Percentiles rank a stretch among this genome's conserved stretches.
Evolutionary conservation across 2,797 vertebrate species (phyloP).

Genomic region (Streptopelia turtur): DNA sequence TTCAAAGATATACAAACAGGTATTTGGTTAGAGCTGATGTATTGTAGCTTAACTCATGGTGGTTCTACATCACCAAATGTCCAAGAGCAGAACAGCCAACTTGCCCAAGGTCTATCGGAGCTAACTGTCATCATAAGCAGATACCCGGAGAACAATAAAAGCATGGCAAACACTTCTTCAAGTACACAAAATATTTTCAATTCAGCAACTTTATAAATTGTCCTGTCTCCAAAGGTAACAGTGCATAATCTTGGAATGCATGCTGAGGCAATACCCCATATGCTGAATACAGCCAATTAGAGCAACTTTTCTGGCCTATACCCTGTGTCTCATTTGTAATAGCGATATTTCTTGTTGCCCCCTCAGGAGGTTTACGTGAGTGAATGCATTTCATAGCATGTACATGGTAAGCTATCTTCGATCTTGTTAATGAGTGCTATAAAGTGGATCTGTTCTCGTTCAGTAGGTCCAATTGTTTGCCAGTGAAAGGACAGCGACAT

Average conservation of each 20-base stretch:
- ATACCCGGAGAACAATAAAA: neutral
- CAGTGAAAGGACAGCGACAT: neutral
- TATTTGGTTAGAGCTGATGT: neutral
- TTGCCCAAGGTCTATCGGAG: neutral
- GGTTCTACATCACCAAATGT: neutral
- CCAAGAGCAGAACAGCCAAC: neutral
- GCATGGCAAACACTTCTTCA: neutral
- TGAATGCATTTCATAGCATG: neutral
- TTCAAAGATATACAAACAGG: neutral
- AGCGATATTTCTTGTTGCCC: neutral
- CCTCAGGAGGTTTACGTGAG: neutral
- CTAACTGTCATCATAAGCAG: neutral
- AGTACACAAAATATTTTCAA: neutral
- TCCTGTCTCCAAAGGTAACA: neutral
- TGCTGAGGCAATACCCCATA: neutral
- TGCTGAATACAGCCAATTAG: neutral
- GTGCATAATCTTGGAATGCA: neutral
- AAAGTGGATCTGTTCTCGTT: neutral
- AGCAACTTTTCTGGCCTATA: neutral
- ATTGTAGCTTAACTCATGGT: neutral
- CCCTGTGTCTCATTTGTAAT: neutral
- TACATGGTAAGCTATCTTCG: fast-evolving
- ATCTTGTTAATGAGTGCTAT: neutral
- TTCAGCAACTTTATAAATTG: neutral
- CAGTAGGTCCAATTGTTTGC: neutral